Evolutionary conservation across 37 sponge, comb jelly and placozoan genomes (phyloP).

Genomic region (Chondrilla cf. caribensis): DNA sequence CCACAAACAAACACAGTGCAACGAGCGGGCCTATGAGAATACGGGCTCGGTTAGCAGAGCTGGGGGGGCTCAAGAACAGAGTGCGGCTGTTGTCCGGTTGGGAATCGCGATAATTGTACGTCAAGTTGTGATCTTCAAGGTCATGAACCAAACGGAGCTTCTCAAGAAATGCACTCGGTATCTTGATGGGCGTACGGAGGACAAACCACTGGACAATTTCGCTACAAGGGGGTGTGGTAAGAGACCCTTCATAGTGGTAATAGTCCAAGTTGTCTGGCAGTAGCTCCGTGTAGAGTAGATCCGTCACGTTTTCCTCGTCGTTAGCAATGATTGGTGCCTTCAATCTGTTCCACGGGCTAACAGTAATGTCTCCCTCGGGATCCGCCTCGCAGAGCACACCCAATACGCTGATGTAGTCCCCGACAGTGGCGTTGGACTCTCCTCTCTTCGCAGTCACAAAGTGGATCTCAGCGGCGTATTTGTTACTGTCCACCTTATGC

Average conservation of each 20-base stretch:
- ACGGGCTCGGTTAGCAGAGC: too few species aligned
- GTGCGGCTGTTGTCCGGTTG: slow-evolving; percentile 15
- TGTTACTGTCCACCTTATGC: slow-evolving; percentile 21
- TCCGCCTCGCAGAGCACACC: slow-evolving; percentile 33
- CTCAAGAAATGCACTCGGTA: slow-evolving; percentile 26
- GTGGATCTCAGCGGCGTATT: slow-evolving; percentile 36
- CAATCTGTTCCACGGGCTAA: slow-evolving; percentile 21
- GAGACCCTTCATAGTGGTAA: slow-evolving; percentile 58
- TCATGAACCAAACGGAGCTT: slow-evolving; percentile 6
- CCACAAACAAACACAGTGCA: too few species aligned
- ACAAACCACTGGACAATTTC: slow-evolving; percentile 73
- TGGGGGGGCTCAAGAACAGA: background rate
- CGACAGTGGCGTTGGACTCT: background rate
- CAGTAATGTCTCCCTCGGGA: background rate
- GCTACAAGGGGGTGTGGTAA: slow-evolving; percentile 55
- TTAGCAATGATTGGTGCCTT: background rate
- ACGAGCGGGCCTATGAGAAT: too few species aligned
- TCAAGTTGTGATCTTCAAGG: background rate
- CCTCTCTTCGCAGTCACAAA: slow-evolving; percentile 33
- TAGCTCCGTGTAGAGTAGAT: background rate
- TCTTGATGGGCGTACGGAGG: slow-evolving; percentile 24
- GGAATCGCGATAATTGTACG: slow-evolving; percentile 9
- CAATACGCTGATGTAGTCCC: slow-evolving; percentile 17
- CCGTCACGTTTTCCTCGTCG: background rate
- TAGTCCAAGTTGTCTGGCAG: slow-evolving; percentile 39